Evolutionary conservation across 2,113 vertebrate genomes (phyloP).

Genomic region (Lagopus leucura): DNA sequence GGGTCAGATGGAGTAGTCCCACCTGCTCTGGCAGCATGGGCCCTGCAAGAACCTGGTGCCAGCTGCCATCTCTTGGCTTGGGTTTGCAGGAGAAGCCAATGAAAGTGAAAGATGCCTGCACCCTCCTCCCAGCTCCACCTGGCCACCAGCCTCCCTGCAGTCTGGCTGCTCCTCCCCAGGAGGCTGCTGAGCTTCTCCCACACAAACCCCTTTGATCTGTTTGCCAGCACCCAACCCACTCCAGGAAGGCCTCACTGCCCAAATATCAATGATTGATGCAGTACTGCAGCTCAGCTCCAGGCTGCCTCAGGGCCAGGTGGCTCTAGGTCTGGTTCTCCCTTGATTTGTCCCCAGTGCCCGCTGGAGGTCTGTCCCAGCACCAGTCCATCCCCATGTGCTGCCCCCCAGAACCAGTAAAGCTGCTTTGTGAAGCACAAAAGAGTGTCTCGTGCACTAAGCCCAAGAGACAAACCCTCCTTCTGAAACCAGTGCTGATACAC

Average conservation of each 20-base stretch:
- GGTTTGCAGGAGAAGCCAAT: background rate
- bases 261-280: no score
- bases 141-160: background rate
- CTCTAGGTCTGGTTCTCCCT: background rate
- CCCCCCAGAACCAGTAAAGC: background rate
- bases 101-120: constrained; percentile 49
- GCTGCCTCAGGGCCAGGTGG: background rate
- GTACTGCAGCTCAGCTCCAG: background rate
- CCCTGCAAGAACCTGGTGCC: background rate
- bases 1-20: accelerated
- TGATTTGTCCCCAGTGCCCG: background rate
- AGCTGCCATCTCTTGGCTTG: background rate
- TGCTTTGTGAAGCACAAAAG: background rate
- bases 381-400: accelerated
- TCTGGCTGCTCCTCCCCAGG: background rate
- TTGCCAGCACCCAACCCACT: background rate
- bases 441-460: accelerated
- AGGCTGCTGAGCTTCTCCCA: background rate
- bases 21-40: background rate
- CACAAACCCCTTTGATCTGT: background rate
- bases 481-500: background rate
- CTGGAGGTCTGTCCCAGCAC: background rate
- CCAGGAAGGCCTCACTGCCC: background rate
- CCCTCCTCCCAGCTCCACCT: background rate
- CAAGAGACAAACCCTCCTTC: background rate